A percentile compares a stretch with the other conserved stretches of the same genome.
phyloP scores from a whole-genome alignment of 2,113 vertebrate species.

The Picathartes gymnocephalus region DNA sequence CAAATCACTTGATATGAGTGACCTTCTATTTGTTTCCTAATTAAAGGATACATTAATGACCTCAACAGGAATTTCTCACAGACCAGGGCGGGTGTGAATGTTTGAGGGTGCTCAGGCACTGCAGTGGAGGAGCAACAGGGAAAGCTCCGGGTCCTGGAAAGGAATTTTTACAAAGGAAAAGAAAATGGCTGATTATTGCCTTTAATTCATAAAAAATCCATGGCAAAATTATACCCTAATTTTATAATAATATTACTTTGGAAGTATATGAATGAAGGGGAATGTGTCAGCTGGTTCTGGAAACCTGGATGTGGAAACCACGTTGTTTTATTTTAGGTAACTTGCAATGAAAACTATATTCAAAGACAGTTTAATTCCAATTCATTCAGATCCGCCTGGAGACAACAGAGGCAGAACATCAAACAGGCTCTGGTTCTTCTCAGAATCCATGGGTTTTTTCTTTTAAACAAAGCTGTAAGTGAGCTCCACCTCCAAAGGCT shows the following conservation, averaged over 20 bases:
- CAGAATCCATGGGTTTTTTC: conserved; percentile 34
- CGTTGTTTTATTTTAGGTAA: conserved; percentile 12
- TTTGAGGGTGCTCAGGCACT: neutral
- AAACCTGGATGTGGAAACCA: neutral
- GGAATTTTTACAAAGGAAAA: neutral
- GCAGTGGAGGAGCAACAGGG: neutral
- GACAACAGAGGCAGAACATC: conserved; percentile 62
- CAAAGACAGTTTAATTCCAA: neutral
- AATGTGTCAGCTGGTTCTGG: neutral
- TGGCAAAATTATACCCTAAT: neutral
- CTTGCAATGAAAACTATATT: neutral
- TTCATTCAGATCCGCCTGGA: conserved; percentile 55
- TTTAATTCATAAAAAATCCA: neutral
- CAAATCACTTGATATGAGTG: neutral
- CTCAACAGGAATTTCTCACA: neutral
- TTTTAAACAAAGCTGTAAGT: conserved; percentile 10
- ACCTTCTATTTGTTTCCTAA: neutral
- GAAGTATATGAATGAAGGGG: neutral
- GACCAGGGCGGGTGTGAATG: neutral
- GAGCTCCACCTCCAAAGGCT: conserved; percentile 43
- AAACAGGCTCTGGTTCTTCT: conserved; percentile 47
- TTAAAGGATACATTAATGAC: neutral
- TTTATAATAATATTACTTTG: neutral
- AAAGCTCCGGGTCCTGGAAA: neutral
- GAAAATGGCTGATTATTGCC: neutral